Conservation (phyloP, 2,797 vertebrate genomes). For the Sebastes paucispinis region DNA sequence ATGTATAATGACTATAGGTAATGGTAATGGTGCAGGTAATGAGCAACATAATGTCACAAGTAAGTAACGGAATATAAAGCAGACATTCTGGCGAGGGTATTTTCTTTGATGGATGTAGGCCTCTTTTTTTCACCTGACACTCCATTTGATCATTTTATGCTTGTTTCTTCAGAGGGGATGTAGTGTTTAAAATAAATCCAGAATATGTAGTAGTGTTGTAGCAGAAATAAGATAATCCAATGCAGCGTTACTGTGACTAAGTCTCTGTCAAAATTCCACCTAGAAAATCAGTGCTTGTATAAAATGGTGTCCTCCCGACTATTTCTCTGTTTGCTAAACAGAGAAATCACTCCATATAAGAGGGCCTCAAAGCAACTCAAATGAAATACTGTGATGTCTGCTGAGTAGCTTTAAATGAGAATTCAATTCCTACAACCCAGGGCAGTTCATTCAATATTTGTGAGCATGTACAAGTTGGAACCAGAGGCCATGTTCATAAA, state of each 20-base stretch:
- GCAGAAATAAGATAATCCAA: constrained; percentile 41
- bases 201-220: constrained; percentile 17
- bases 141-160: constrained; percentile 44
- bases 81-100: constrained; percentile 47
- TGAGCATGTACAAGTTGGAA: constrained; percentile 57
- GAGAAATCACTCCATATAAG: constrained; percentile 31
- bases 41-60: constrained; percentile 68
- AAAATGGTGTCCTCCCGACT: constrained; percentile 21
- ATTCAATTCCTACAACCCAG: constrained; percentile 60
- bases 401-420: constrained; percentile 70
- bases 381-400: constrained; percentile 62
- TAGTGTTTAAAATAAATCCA: constrained; percentile 31
- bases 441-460: constrained; percentile 66
- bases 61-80: constrained; percentile 68
- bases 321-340: constrained; percentile 46
- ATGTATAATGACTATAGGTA: constrained; percentile 58
- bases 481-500: constrained; percentile 36
- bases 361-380: constrained; percentile 47
- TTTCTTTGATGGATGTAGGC: constrained; percentile 40
- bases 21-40: constrained; percentile 70
- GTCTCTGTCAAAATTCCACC: constrained; percentile 18
- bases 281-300: constrained; percentile 29
- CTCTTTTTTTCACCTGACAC: constrained; percentile 28
- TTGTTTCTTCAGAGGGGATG: constrained; percentile 17
- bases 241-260: constrained; percentile 41